phyloP scores from a whole-genome alignment of 1,140 invertebrate species.

The Philopotamus ludificatus region DNA sequence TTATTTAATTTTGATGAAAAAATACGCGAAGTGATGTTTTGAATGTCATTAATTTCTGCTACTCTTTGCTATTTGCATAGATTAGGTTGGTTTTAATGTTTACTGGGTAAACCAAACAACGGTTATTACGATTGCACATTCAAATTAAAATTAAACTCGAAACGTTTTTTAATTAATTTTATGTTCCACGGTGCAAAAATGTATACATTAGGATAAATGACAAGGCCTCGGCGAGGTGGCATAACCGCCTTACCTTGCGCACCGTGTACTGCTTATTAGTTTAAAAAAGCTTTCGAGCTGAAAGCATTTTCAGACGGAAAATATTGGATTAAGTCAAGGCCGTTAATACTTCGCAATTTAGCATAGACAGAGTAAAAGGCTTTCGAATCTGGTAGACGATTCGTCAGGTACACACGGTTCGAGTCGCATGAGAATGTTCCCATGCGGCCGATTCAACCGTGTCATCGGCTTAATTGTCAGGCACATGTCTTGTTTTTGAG shows the following conservation, averaged over 20 bases:
- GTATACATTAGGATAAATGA: not conserved
- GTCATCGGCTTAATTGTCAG: not conserved
- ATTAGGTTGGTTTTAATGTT: not conserved
- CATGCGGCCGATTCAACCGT: not conserved
- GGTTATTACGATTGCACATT: no score
- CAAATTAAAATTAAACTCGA: no score
- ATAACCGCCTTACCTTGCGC: conserved; percentile 8
- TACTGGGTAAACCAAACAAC: no score
- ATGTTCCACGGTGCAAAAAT: not conserved
- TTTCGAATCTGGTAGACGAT: no score
- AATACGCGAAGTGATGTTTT: no score
- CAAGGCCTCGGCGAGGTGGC: not conserved
- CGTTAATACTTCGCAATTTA: conserved; percentile 1
- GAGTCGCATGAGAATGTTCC: not conserved
- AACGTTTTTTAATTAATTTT: no score
- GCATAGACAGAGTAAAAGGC: not conserved
- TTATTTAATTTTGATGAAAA: no score
- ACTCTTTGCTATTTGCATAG: not conserved
- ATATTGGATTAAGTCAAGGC: conserved; percentile 37
- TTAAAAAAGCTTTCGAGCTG: conserved; percentile 37
- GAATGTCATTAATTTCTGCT: no score
- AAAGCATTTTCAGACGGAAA: conserved; percentile 36
- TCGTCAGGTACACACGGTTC: not conserved
- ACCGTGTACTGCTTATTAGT: conserved; percentile 28
- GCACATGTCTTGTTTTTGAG: no score